A percentile compares a stretch with the other conserved stretches of the same genome.
Evolutionary conservation across 1,140 invertebrate species (phyloP).

Genomic region (Whitmania pigra): DNA sequence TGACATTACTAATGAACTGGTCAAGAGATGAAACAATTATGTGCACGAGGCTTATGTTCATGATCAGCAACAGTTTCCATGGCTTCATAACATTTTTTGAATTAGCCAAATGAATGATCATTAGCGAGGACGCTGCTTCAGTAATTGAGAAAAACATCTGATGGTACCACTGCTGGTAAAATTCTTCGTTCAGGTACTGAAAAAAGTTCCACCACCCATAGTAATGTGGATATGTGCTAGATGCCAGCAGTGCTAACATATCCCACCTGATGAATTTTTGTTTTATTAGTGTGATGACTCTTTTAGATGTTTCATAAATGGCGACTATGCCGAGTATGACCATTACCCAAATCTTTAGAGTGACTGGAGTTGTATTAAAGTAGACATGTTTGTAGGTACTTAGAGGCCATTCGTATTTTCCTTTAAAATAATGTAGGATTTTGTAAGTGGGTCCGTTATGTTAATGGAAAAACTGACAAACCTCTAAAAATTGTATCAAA

Average conservation of each 20-base stretch:
- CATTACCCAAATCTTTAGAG: slow-evolving; percentile 62
- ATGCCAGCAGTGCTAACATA: slow-evolving; percentile 59
- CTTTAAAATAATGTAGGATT: slow-evolving; percentile 42
- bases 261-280: slow-evolving; percentile 48
- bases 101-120: slow-evolving; percentile 45
- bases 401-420: slow-evolving; percentile 51
- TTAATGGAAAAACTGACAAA: slow-evolving; percentile 26
- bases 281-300: slow-evolving; percentile 29
- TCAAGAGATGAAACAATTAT: slow-evolving; percentile 59
- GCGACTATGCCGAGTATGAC: slow-evolving; percentile 54
- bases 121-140: slow-evolving; percentile 56
- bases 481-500: slow-evolving; percentile 72
- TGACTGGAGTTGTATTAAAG: slow-evolving; percentile 63
- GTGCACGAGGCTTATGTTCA: slow-evolving; percentile 56
- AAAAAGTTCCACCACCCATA: slow-evolving; percentile 72
- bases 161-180: slow-evolving; percentile 50
- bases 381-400: slow-evolving; percentile 62
- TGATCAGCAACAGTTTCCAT: slow-evolving; percentile 52
- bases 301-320: slow-evolving; percentile 59
- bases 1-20: slow-evolving; percentile 61
- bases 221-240: slow-evolving; percentile 65
- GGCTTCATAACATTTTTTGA: slow-evolving; percentile 48
- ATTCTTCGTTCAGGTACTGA: slow-evolving; percentile 72
- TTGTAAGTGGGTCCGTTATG: neutral
- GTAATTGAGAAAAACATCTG: slow-evolving; percentile 57